Conservation (phyloP, 2,797 vertebrate species). For the Onychomys torridus region DNA sequence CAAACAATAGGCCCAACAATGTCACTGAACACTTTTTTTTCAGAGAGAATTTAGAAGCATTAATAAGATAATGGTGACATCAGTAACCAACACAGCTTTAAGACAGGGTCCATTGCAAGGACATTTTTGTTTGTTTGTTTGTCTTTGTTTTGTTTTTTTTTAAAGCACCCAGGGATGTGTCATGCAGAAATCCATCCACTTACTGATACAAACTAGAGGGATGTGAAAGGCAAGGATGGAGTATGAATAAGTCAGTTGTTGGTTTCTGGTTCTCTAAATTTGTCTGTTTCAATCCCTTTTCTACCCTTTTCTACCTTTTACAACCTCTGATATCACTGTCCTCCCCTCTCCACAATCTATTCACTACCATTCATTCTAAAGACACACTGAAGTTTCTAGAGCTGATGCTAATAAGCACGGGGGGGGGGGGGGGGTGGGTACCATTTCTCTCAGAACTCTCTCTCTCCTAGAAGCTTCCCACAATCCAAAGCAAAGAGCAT, state of each 20-base stretch:
- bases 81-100: constrained; percentile 45
- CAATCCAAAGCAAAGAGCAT: not conserved
- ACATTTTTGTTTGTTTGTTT: too few species aligned
- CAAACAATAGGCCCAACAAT: constrained; percentile 57
- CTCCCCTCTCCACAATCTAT: not conserved
- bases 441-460: not conserved
- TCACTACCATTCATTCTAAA: constrained; percentile 45
- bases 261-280: constrained; percentile 13
- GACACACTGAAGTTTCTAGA: constrained; percentile 24
- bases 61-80: constrained; percentile 65
- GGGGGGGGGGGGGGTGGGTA: too few species aligned
- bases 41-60: constrained; percentile 46
- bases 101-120: not conserved
- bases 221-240: constrained; percentile 26
- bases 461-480: not conserved
- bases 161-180: not conserved
- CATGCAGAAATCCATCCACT: constrained; percentile 13
- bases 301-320: not conserved
- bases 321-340: constrained; percentile 29
- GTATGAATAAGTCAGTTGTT: constrained; percentile 29
- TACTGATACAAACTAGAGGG: not conserved
- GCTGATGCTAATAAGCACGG: not conserved
- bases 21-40: not conserved
- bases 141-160: not conserved
- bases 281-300: constrained; percentile 38